These are phyloP conservation scores for Dipodomys merriami DNA, from an alignment of 2,113 vertebrate species.

Conservation along the genomic window DNA sequence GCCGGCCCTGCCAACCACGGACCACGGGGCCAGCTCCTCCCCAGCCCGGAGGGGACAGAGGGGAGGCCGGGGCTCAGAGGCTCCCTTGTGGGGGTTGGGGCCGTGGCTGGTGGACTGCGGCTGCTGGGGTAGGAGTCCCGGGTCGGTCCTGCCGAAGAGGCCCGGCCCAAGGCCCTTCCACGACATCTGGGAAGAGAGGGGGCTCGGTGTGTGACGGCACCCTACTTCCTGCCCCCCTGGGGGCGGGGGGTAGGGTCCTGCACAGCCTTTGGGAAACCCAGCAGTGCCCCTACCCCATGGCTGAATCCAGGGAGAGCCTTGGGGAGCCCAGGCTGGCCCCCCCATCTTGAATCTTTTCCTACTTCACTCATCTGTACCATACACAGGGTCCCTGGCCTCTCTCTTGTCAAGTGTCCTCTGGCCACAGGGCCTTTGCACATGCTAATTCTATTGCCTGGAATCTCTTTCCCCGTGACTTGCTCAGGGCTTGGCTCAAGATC, in stretches of 20 bases:
- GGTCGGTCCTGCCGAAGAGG: not conserved
- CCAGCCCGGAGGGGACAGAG: slow-evolving; percentile 39
- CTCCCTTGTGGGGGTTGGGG: not conserved
- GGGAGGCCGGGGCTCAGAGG: slow-evolving; percentile 66
- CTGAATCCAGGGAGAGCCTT: not conserved
- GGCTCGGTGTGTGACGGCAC: not conserved
- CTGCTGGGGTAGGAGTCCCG: not conserved
- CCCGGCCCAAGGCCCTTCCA: not conserved
- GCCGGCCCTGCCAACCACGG: not conserved
- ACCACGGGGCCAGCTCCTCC: not conserved
- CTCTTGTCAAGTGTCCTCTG: not conserved
- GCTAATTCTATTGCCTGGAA: not conserved
- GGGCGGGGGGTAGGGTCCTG: not conserved
- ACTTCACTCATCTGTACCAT: not conserved
- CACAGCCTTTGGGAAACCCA: not conserved
- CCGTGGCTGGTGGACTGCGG: not conserved
- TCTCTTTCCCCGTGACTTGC: not conserved
- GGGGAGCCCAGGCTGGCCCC: no score
- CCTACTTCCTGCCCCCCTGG: not conserved
- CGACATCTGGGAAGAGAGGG: slow-evolving; percentile 70
- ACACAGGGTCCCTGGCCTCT: not conserved
- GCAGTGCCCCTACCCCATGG: not conserved
- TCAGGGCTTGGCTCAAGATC: not conserved
- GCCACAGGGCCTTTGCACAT: not conserved
- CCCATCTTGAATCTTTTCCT: no score